Conservation (phyloP, 2,113 vertebrate genomes). For the Podarcis raffonei region DNA sequence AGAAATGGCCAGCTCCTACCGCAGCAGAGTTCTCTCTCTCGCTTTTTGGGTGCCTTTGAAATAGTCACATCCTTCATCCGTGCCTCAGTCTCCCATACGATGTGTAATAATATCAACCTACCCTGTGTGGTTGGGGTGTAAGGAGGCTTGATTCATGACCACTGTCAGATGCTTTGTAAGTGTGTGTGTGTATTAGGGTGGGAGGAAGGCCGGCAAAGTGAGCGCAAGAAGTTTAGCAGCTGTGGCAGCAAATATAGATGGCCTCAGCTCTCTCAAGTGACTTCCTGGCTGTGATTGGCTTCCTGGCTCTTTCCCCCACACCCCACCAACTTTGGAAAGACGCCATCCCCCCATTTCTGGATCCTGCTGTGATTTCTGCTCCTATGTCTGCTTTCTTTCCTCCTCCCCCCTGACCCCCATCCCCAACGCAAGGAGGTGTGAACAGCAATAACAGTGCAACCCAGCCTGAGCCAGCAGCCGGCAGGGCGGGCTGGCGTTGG, state of each 20-base stretch:
- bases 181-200: neutral
- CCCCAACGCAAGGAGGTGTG: neutral
- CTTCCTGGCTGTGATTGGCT: neutral
- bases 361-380: neutral
- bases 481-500: neutral
- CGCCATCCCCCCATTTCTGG: no score
- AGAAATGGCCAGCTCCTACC: neutral
- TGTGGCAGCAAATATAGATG: no score
- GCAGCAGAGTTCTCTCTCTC: neutral
- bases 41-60: neutral
- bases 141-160: constrained; percentile 11
- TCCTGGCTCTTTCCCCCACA: no score
- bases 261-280: neutral
- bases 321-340: neutral
- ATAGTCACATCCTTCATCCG: neutral
- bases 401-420: no score
- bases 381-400: neutral
- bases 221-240: no score
- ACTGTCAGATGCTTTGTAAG: neutral
- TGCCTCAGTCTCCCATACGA: neutral
- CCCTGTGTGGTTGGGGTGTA: neutral
- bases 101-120: no score
- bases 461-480: neutral
- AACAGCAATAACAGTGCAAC: neutral
- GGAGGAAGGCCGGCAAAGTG: neutral